Base-by-base conservation (phyloP, 2,797 vertebrate genomes). In the Rallus crepitans region DNA sequence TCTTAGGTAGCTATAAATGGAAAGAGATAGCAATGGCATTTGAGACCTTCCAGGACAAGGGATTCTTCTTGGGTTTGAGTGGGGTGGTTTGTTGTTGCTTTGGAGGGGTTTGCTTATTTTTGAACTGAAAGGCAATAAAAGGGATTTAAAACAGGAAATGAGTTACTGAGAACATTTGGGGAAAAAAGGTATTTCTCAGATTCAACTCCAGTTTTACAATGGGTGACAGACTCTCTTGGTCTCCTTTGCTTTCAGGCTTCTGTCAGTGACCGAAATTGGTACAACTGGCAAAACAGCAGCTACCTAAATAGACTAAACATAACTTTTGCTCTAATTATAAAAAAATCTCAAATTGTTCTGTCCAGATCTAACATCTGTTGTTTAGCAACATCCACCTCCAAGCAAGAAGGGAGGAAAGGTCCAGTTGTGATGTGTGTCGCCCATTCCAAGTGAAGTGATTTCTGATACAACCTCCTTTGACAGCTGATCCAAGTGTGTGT, bases 41-140 rank as follows among this genome's bases (percentile, higher is more conserved):
- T 81, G 42, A 86, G 82, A 94, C 27, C n/a, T 82, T 83, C 69
- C 56, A 65, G n/a, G 24, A 71, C 9, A 75, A 70, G 50, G 39
- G 35, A 1, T 64, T 15, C 60, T 42, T 12, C 9, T 42, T 30
- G 21, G 2, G 7, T 19, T 65, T 84, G 0, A 6, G 7, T 2
- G 0, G 0, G 8, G 23, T 24, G 52, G 6, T 37, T 68, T 18
- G 17, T 45, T 75, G 10, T 33, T 24, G 21, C 15, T 19, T 57
- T 47, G 17, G 47, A 47, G 19, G 3, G 52, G 52, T 30, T 20
- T 5, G 8, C 9, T 15, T 25, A 33, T 48, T 30, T 78, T 68
- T 31, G 7, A 77, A 79, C 9, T 69, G 24, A 76, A 84, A 76
- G 14, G 63, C 52, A 91, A 2, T 25, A 69, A 35, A 4, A 39